These are phyloP conservation scores for Todiramphus chloris DNA, from an alignment of 2,113 vertebrate genomes.

Conservation along the genomic window DNA sequence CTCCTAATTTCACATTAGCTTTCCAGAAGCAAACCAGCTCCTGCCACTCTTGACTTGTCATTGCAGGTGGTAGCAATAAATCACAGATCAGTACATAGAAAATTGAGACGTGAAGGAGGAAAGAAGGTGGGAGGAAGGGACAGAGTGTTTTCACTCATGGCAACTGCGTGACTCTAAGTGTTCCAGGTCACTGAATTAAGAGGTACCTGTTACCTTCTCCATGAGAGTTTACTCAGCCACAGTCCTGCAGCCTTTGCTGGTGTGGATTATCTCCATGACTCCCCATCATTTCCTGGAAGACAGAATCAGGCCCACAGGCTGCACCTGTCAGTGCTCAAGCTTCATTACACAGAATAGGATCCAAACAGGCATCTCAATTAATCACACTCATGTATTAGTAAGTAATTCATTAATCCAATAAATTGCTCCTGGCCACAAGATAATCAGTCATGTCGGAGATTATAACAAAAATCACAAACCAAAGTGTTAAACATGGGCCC, in stretches of 20 bases:
- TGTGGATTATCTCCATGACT: not conserved
- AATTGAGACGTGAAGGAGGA: not conserved
- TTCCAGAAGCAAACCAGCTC: not conserved
- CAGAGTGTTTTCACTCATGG: not conserved
- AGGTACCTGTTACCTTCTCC: not conserved
- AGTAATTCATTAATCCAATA: conserved; percentile 75
- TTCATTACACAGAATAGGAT: conserved; percentile 63
- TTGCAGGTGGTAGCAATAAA: not conserved
- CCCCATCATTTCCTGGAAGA: not conserved
- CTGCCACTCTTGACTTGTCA: not conserved
- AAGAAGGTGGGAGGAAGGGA: not conserved
- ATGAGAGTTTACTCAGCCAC: not conserved
- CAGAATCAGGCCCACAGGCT: conserved; percentile 24
- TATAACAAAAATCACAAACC: conserved; percentile 65
- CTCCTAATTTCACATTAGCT: not conserved
- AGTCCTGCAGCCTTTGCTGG: not conserved
- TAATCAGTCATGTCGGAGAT: conserved; percentile 72
- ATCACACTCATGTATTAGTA: conserved; percentile 68
- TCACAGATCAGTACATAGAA: not conserved
- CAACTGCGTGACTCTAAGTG: not conserved
- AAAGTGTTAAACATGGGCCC: conserved; percentile 62
- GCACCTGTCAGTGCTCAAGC: conserved; percentile 59
- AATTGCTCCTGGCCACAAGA: conserved; percentile 58
- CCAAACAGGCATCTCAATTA: conserved; percentile 69
- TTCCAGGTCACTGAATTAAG: not conserved